Evolutionary conservation across 1,140 invertebrate species (phyloP).

Genomic region (Pseudobourletiella spinata): DNA sequence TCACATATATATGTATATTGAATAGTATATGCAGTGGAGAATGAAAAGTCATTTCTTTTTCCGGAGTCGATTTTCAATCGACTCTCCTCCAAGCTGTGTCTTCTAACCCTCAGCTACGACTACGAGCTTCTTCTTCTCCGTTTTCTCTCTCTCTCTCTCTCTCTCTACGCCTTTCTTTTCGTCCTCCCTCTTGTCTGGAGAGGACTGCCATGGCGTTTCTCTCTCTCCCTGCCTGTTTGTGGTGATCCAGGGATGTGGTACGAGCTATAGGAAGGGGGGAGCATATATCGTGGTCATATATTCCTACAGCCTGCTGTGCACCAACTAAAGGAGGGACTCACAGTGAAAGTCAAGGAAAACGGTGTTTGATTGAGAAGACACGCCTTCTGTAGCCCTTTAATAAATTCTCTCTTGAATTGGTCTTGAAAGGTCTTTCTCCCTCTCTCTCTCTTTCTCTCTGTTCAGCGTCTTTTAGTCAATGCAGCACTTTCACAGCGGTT

Average conservation of each 20-base stretch:
- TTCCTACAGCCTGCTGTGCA: no score
- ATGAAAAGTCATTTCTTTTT: constrained; percentile 4
- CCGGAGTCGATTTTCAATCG: constrained; percentile 6
- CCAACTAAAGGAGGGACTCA: no score
- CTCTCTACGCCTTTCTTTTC: background rate
- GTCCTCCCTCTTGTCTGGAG: no score
- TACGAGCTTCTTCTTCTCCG: no score
- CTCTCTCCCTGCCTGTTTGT: background rate
- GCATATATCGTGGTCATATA: no score
- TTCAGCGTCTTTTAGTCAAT: background rate
- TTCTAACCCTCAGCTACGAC: no score
- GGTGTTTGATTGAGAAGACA: constrained; percentile 3
- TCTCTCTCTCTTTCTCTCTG: background rate
- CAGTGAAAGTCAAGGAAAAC: no score
- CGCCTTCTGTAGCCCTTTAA: constrained; percentile 7
- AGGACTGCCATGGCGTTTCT: no score
- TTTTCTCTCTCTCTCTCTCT: background rate
- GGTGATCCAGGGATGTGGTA: no score
- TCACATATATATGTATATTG: no score
- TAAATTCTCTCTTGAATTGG: constrained; percentile 10
- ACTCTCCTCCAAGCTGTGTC: background rate
- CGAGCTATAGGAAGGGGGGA: no score
- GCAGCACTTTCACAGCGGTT: constrained; percentile 3
- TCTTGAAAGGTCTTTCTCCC: background rate
- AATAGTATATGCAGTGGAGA: no score